A percentile compares a stretch with the other conserved stretches of the same genome.
Evolutionary conservation across 2,888 invertebrate species (phyloP).

Genomic region (Eupithecia pulchellata): DNA sequence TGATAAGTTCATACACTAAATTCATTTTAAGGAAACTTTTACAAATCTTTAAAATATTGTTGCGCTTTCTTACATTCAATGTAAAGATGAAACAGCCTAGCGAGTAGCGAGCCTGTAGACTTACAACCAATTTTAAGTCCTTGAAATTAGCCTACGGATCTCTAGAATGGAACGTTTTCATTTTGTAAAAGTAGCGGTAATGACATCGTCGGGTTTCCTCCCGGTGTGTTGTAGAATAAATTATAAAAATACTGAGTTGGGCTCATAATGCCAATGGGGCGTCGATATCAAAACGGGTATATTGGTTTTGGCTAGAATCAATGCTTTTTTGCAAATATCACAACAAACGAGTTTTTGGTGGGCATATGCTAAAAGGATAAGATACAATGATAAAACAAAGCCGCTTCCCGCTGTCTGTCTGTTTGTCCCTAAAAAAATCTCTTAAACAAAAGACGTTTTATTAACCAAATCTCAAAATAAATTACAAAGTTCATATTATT

Average conservation of each 20-base stretch:
- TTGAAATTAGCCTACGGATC: background rate
- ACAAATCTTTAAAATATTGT: background rate
- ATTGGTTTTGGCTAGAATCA: background rate
- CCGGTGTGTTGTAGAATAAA: conserved; percentile 26
- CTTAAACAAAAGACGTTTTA: too few species aligned
- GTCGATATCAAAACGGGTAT: background rate
- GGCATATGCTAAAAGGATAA: too few species aligned
- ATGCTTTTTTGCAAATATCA: background rate
- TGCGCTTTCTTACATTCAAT: background rate
- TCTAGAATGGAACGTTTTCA: conserved; percentile 26
- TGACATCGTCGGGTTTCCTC: conserved; percentile 34
- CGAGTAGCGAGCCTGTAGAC: background rate
- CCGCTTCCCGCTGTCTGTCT: too few species aligned
- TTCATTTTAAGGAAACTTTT: too few species aligned
- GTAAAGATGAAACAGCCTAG: too few species aligned
- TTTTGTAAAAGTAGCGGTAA: conserved; percentile 39
- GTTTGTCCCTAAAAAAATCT: too few species aligned
- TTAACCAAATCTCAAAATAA: too few species aligned
- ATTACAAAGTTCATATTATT: too few species aligned
- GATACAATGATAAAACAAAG: too few species aligned
- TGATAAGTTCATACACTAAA: too few species aligned
- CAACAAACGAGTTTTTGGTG: background rate
- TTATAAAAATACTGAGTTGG: conserved; percentile 13
- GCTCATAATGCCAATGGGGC: background rate
- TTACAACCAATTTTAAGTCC: background rate